Conservation (phyloP, 2,888 invertebrate genomes). For the Pandemis corylana region DNA sequence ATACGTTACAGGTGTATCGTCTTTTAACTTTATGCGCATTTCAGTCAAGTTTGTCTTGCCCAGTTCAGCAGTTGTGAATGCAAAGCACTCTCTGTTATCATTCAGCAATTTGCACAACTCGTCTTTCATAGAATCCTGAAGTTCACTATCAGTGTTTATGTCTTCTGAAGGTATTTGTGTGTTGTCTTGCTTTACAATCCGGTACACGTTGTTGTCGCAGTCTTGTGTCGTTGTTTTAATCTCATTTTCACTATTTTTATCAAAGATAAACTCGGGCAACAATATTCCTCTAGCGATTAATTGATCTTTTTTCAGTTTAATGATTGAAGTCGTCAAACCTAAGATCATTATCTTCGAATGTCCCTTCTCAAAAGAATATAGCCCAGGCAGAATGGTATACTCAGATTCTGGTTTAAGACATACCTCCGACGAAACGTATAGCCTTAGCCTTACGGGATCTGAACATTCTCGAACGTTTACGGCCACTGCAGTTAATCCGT, state of each 20-base stretch:
- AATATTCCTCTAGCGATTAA: slow-evolving; percentile 15
- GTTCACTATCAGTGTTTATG: slow-evolving; percentile 10
- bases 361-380: slow-evolving; percentile 9
- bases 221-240: neutral
- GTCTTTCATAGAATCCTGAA: neutral
- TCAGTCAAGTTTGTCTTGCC: slow-evolving; percentile 35
- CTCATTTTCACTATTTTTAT: neutral
- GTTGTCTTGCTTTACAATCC: neutral
- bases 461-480: neutral
- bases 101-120: slow-evolving; percentile 27
- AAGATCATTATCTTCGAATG: neutral
- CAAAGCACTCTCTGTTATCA: slow-evolving; percentile 34
- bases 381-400: neutral
- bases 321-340: neutral
- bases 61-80: slow-evolving; percentile 29
- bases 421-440: neutral
- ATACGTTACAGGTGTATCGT: too few relatives aligned
- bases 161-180: neutral
- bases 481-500: neutral
- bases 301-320: slow-evolving; percentile 1
- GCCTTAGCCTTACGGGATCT: neutral
- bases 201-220: neutral
- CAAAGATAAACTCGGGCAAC: neutral
- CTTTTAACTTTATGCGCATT: slow-evolving; percentile 31
- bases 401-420: slow-evolving; percentile 7